Base-by-base conservation (phyloP, 2,888 invertebrate species). In the Nemoura dubitans region DNA sequence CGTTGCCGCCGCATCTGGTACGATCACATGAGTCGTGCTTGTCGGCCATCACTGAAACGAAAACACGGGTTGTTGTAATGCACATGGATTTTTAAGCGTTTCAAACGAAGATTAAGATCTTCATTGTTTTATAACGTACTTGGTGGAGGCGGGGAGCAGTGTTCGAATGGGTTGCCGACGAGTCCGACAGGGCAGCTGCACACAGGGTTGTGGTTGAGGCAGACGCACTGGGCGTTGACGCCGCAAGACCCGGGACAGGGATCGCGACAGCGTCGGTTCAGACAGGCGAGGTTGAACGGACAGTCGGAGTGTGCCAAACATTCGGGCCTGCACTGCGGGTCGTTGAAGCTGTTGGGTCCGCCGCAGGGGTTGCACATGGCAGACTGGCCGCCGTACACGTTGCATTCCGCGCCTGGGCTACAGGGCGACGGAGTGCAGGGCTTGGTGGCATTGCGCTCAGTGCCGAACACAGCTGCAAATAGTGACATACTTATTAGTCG, bases 181-280 rank as follows among this genome's bases (percentile, higher is more conserved):
- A 95, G 93, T 84, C 95, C 95, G 87, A 93, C 91, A 86, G 94
- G 93, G 90, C 96, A 96, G 85, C 93, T 93, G 90, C 96, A 96
- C 83, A 96, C 93, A 16, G 96, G 96, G 88, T 94, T 94, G 89
- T 96, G 96, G 86, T 94, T 93, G 88, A 95, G 94, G n/a, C 95
- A 95, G 76, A 92, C 92, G 90, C 96, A 96, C 87, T 94, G 90
- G 81, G 96, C 95, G 90, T 95, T 95, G 83, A 95, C 93, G 82
- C 96, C 96, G 90, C 96, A 96, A 1, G 96, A 95, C 84, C 96
- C 96, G 10, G 95, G 95, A 89, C 96, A 97, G 26, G 96, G 96
- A 91, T 97, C 95, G 21, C 94, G 91, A 90, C 97, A 97, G 90
- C 93, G 94, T 89, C 95, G 94, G 88, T 94, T 94, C 85, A 96